A percentile compares a stretch with the other conserved stretches of the same genome.
Conservation (phyloP, 2,113 vertebrate species). For the Hyperopisus bebe region DNA sequence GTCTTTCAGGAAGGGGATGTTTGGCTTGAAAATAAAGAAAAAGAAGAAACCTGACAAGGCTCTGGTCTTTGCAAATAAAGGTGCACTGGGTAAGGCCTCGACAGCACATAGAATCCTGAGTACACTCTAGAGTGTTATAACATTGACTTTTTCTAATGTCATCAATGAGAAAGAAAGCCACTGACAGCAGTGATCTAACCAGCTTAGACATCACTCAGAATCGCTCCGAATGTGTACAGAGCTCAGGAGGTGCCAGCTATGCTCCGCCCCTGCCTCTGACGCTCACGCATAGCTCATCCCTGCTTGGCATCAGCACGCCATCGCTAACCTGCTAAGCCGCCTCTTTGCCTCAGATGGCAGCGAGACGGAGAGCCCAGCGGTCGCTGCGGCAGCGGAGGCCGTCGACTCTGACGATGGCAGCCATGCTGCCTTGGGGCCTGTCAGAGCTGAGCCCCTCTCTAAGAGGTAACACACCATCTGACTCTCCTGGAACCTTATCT, state of each 20-base stretch:
- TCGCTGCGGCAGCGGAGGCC: not conserved
- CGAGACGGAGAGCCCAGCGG: constrained; percentile 16
- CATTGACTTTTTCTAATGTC: not conserved
- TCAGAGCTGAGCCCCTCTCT: constrained; percentile 13
- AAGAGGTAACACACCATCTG: constrained; percentile 30
- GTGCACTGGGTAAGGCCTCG: constrained; percentile 66
- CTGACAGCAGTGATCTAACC: not conserved
- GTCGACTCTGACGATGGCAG: not conserved
- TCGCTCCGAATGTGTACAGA: not conserved
- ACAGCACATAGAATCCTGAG: constrained; percentile 51
- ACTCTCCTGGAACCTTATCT: not conserved
- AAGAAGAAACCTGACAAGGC: constrained; percentile 68
- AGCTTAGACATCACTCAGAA: not conserved
- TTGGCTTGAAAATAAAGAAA: constrained; percentile 77
- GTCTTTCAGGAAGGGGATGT: constrained; percentile 62
- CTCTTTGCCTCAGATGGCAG: constrained; percentile 18
- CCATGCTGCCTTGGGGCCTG: not conserved
- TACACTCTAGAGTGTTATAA: not conserved
- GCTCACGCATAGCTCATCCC: not conserved
- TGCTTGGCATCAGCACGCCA: not conserved
- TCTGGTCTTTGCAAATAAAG: constrained; percentile 73
- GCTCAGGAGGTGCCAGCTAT: not conserved
- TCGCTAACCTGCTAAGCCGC: not conserved
- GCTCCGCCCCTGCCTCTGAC: no score
- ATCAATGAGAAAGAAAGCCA: not conserved